Base-by-base conservation (phyloP, 2,888 invertebrate genomes). In the Xanthorhoe designata region DNA sequence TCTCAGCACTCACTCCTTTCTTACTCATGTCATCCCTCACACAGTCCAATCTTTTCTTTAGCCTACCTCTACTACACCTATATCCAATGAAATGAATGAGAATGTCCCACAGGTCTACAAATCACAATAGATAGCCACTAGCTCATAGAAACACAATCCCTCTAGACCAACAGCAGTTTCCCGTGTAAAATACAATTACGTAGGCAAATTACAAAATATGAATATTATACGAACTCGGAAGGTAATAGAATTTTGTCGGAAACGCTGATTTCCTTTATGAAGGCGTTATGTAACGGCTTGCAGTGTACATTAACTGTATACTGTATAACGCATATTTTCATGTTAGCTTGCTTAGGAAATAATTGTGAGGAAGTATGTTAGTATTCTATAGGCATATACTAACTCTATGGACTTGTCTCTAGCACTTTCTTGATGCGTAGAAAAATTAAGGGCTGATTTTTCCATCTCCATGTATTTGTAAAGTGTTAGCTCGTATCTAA, bases 181-280 rank as follows among this genome's bases (percentile, higher is more conserved):
- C 38, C 13, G 2, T 42, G 38, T 42, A 42, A 42, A 50, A 50
- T 55, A 24, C 18, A 62, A 56, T 51, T 52, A 63, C 57, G 50
- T 24, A 18, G 42, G 42, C 18, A 60, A 55, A 60, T 55, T 19
- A 55, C 18, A 50, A 60, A 38, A 61, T 57, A 61, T 66, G 57
- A 56, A 52, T 61, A 66, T 61, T 57, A 57, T 13, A 56, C 19
- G 56, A 63, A 60, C 19, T 63, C 50, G 59, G 60, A 60, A 52
- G 63, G 60, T 55, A 64, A 59, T 63, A 56, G 17, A 47, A 55
- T 64, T 53, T 59, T 9, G 45, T 58, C 52, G 68, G 64, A 68
- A 64, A 51, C 35, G 58, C 15, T 61, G 54, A 60, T 54, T 68
- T 61, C 64, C 52, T 61, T 47, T 61, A 61, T 58, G 54, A 64